Percentiles rank a stretch among this genome's conserved stretches.
Conservation (phyloP, 1,140 invertebrate species). For the Cephus cinctus region DNA sequence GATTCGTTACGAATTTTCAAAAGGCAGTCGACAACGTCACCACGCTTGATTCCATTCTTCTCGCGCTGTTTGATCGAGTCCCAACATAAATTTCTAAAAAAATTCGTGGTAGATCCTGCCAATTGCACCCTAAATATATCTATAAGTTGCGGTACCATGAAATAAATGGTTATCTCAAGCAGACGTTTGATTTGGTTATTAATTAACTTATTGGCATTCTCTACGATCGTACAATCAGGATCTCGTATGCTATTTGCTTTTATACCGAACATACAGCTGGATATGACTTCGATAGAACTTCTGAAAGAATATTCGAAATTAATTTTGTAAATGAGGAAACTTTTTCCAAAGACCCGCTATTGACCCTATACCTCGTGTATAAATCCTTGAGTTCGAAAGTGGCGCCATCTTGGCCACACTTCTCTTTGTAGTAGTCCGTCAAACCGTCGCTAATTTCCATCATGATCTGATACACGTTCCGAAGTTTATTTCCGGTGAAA, state of each 20-base stretch:
- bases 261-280: conserved; percentile 50
- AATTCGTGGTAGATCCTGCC: background rate
- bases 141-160: background rate
- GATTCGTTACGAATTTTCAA: no score
- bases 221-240: conserved; percentile 21
- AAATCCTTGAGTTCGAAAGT: conserved; percentile 45
- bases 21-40: background rate
- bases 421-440: conserved; percentile 35
- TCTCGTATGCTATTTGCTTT: conserved; percentile 43
- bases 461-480: conserved; percentile 35
- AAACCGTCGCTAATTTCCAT: conserved; percentile 21
- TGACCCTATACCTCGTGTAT: background rate
- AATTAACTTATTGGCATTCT: background rate
- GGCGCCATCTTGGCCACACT: conserved; percentile 42
- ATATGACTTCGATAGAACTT: conserved; percentile 54
- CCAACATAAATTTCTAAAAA: background rate
- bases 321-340: no score
- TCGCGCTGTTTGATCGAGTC: background rate
- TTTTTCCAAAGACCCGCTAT: conserved; percentile 20
- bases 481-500: conserved; percentile 54
- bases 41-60: background rate
- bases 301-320: no score
- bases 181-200: background rate
- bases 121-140: background rate
- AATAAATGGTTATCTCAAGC: background rate